These are phyloP conservation scores for Alaudala cheleensis DNA, from an alignment of 2,113 vertebrate species.

Conservation along the genomic window DNA sequence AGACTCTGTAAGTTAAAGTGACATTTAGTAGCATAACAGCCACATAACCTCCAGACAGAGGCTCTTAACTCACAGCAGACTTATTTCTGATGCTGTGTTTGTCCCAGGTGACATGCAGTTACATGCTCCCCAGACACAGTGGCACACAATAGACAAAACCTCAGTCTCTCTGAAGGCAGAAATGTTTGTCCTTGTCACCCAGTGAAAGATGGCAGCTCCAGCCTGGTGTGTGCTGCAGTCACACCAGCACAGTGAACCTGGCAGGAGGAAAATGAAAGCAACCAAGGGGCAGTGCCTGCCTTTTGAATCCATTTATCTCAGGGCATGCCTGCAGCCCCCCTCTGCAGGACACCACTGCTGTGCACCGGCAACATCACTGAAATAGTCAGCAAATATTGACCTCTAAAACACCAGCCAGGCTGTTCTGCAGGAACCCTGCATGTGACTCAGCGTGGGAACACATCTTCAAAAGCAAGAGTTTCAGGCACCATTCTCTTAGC, in stretches of 20 bases:
- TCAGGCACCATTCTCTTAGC: not conserved
- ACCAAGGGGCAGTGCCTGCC: not conserved
- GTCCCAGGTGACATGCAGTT: conserved; percentile 15
- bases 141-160: not conserved
- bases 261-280: not conserved
- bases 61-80: conserved; percentile 8
- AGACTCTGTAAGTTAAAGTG: conserved; percentile 21
- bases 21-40: conserved; percentile 33
- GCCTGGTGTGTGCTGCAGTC: not conserved
- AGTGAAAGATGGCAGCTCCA: not conserved
- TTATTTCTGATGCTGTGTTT: conserved; percentile 12
- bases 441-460: conserved; percentile 23
- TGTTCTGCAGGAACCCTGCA: not conserved
- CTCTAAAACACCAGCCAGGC: not conserved
- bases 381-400: not conserved
- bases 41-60: not conserved
- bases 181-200: conserved; percentile 29
- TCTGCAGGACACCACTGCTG: not conserved
- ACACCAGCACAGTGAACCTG: not conserved
- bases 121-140: not conserved
- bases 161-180: not conserved
- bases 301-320: not conserved
- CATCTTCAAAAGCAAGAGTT: conserved; percentile 31
- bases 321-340: not conserved
- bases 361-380: not conserved